A percentile compares a stretch with the other conserved stretches of the same genome.
phyloP scores from a whole-genome alignment of 2,888 invertebrate species.

The Tolmerus cingulatus region DNA sequence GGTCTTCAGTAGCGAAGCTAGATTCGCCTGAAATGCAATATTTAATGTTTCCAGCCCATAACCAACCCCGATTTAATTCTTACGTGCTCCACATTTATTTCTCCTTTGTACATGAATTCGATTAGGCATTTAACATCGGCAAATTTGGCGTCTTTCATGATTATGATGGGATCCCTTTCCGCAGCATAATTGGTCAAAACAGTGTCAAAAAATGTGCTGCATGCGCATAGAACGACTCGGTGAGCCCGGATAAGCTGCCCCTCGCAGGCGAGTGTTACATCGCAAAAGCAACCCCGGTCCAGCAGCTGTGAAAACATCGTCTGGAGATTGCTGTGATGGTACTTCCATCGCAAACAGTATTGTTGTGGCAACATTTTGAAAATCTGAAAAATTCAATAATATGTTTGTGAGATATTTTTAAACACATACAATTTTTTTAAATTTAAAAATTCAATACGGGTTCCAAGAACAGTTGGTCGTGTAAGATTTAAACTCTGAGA shows the following conservation, averaged over 20 bases:
- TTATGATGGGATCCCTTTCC: constrained; percentile 82
- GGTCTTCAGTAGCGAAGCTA: constrained; percentile 87
- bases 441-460: background rate
- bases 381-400: background rate
- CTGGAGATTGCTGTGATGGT: constrained; percentile 90
- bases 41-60: background rate
- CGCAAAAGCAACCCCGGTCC: constrained; percentile 88
- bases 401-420: background rate
- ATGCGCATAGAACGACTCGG: constrained; percentile 89
- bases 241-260: constrained; percentile 80
- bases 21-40: constrained; percentile 73
- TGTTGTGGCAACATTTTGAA: constrained; percentile 76
- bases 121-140: constrained; percentile 88
- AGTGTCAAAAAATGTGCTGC: constrained; percentile 90
- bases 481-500: background rate
- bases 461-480: background rate
- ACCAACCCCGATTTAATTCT: constrained; percentile 61
- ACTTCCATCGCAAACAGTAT: constrained; percentile 92
- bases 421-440: background rate
- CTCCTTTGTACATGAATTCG: constrained; percentile 95
- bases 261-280: constrained; percentile 89
- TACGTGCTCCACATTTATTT: constrained; percentile 93
- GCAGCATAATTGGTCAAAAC: constrained; percentile 80
- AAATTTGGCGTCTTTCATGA: constrained; percentile 90
- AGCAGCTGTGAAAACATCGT: constrained; percentile 88